Base-by-base conservation (phyloP, 2,888 invertebrate genomes). In the Drosophila imparisetae region DNA sequence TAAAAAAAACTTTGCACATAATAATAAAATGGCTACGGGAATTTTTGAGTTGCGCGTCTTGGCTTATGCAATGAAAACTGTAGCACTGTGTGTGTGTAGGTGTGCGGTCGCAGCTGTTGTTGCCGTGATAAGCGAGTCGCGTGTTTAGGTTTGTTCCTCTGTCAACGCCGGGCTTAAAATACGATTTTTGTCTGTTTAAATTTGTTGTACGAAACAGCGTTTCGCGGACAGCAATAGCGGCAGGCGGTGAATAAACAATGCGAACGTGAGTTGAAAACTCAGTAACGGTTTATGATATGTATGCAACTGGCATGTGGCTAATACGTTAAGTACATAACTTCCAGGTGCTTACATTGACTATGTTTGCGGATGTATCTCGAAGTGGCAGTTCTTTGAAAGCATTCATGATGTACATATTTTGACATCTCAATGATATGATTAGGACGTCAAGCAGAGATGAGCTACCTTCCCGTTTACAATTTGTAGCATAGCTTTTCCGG, bases 1-100 rank as follows among this genome's bases (percentile, higher is more conserved):
- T 80, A 49, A 49, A 55, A 40, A 73, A 81, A 79, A 83, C 77
- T 89, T 85, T 81, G 75, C 84, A 89, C 85, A 85, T 85, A 89
- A 85, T 85, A 87, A 85, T 85, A 85, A 89, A 84, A 89, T 86
- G 84, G 84, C 79, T 81, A 77, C 76, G 72, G 80, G 77, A 80
- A 76, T 86, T 74, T 83, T 71, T 66, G 78, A 88, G 83, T 72
- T 73, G 78, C 68, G 84, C 84, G 75, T 79, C 84, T 81, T 86
- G 54, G 78, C 89, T 88, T 86, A 74, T 83, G 84, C 86, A 83
- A 83, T 81, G 81, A 70, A 86, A 78, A 81, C 66, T 78, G 64
- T 73, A 66, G 57, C 67, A 52, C 63, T 38, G 27, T 42, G 15
- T 15, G 36, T 36, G 36, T 21, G 42, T 13, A 13, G 45, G 45